phyloP scores from a whole-genome alignment of 2,113 vertebrate species.

The Dinomys branickii region DNA sequence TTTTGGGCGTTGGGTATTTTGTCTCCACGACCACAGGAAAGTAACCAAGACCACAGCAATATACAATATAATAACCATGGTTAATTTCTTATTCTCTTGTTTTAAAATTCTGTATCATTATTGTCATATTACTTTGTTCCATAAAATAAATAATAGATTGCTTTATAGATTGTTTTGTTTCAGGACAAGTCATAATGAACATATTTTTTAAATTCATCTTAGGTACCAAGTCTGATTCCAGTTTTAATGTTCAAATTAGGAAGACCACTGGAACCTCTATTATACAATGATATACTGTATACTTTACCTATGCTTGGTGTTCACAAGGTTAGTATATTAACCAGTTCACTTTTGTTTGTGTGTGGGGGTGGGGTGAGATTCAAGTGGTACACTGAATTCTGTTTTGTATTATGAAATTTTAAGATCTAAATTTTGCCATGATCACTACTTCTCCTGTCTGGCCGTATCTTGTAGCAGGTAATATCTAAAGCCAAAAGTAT shows the following conservation, averaged over 20 bases:
- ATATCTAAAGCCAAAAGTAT: neutral
- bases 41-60: too few species aligned
- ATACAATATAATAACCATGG: too few species aligned
- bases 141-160: constrained; percentile 31
- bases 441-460: neutral
- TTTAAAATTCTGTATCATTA: too few species aligned
- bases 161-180: constrained; percentile 47
- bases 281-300: constrained; percentile 90
- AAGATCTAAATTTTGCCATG: neutral
- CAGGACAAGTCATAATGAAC: neutral
- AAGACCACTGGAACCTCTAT: constrained; percentile 87
- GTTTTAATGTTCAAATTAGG: constrained; percentile 94
- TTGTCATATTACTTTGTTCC: neutral
- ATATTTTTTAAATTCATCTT: constrained; percentile 71
- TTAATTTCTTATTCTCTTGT: too few species aligned
- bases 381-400: constrained; percentile 32
- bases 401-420: constrained; percentile 39
- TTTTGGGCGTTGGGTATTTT: too few species aligned
- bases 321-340: constrained; percentile 91
- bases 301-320: constrained; percentile 93
- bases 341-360: neutral
- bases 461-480: neutral
- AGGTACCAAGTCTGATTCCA: constrained; percentile 94
- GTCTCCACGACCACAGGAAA: too few species aligned
- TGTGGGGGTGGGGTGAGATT: neutral